Evolutionary conservation across 2,113 vertebrate genomes (phyloP), one percentile per base, ranked within the genome.

Genomic region (Zingel zingel): DNA sequence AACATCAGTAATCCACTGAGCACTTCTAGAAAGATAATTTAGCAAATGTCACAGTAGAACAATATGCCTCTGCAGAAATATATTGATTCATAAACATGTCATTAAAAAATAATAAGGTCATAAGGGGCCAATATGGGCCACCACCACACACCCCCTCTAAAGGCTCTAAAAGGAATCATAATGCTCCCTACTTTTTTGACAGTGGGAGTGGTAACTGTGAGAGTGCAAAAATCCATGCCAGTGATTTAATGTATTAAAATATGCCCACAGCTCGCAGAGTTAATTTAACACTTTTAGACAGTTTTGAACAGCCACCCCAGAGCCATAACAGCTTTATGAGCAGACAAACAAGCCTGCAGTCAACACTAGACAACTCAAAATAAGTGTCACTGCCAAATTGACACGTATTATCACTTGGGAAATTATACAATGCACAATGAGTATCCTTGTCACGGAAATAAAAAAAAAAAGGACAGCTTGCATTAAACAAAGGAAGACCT

Each of bases 201-300:
- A 59, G 47, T 62, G 73, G 36, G 21, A 58, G 67, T 54, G 45
- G 69, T 25, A 59, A 76, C 30, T 39, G 43, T 45, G 25, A 63
- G 76, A 61, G 67, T 65, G 56, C 25, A 84, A 39, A 65, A 81
- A 61, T 43, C 64, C 27, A 53, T n/a, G 47, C 53, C 39, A 66
- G 27, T 57, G 73, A 70, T 86, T 80, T 73, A 69, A 86, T 81
- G 62, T 66, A 85, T 83, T 48, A 27, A 89, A 86, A 82, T 72
- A 64, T 80, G 78, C 66, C 58, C 70, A 77, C 43, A 81, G 74
- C 69, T 19, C 64, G 58, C 50, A 82, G 75, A 62, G 79, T 68
- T 80, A 80, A 84, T 82, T 82, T 82, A 68, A 91, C 81, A 86
- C 53, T 68, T 86, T 81, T 72, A 61, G 75, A 85, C 88, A 56